Conservation (phyloP, 2,888 invertebrate genomes). For the Phragmatobia fuliginosa region DNA sequence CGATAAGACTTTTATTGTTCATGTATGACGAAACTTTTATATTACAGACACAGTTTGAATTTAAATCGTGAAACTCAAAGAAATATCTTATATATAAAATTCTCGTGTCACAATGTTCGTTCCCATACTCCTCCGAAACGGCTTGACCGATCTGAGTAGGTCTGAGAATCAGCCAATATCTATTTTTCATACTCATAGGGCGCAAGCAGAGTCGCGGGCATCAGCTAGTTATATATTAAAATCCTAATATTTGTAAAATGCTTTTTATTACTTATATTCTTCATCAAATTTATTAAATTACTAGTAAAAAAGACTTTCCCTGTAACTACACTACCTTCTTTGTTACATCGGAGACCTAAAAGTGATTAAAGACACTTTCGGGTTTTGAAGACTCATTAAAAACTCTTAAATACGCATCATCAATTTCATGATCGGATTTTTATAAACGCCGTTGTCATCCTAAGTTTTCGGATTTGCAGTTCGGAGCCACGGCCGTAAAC, state of each 20-base stretch:
- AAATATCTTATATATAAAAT: no score
- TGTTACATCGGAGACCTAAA: neutral
- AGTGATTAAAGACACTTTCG: neutral
- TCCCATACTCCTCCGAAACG: no score
- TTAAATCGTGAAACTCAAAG: neutral
- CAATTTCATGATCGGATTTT: neutral
- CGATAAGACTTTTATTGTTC: neutral
- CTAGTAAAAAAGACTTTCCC: neutral
- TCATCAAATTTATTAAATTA: neutral
- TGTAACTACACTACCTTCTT: neutral
- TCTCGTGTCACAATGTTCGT: no score
- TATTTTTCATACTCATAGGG: no score
- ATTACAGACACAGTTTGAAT: neutral
- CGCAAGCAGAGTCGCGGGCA: no score
- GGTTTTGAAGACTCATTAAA: neutral
- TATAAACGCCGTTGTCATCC: neutral
- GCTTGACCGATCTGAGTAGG: no score
- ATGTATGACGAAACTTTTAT: neutral
- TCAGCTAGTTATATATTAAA: no score
- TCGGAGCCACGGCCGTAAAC: neutral
- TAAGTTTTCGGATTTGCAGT: conserved; percentile 1
- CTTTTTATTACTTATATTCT: neutral
- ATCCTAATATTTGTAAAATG: neutral
- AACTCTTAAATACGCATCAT: neutral
- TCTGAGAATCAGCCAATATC: no score